Base-by-base conservation (phyloP, 2,888 invertebrate species). In the Dyspetes luteomarginatus region DNA sequence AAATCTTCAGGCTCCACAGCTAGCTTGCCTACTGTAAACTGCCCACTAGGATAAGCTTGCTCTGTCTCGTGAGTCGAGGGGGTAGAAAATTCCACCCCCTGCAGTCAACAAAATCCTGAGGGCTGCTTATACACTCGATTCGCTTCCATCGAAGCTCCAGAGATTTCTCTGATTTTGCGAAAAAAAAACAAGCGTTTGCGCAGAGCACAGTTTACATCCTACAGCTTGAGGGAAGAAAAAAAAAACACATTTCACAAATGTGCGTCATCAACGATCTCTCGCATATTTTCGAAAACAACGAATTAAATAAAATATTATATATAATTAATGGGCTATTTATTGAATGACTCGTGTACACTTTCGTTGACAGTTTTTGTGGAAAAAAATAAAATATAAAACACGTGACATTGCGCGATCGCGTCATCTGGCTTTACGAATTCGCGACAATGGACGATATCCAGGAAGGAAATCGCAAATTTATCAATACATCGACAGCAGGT, bases 361-460 rank as follows among this genome's bases (percentile, higher is more conserved):
- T 50, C 22, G 28, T 19, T 3, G 45, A 48, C 5, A 4, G 30
- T n/a, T 3, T 45, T 52, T 17, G 43, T 30, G 22, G 4, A 68
- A 52, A 3, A 1, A 19, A 12, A 19, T 36, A 58, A 48, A 45
- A 36, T 36, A n/a, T n/a, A n/a, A n/a, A 36, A 45, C 72, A 36
- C 36, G 60, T 55, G 69, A 69, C 36, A 41, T 64, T 30, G 19
- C 45, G 45, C n/a, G 26, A 55, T 48, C 22, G 71, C 52, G 36
- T 68, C 30, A 71, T 19, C 48, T 17, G 75, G 19, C 41, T 45
- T 36, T 52, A 12, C 28, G 9, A 19, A 7, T 62, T 68, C 64
- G n/a, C 50, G 62, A 43, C 75, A 72, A 82, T 72, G 81, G 73
- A 78, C 81, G 82, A 74, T 74, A 62, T 43, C 52, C 55, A 24